Percentiles rank a stretch among this genome's conserved stretches.
phyloP scores from a whole-genome alignment of 2,888 invertebrate species.

The Drosophila subsilvestris region DNA sequence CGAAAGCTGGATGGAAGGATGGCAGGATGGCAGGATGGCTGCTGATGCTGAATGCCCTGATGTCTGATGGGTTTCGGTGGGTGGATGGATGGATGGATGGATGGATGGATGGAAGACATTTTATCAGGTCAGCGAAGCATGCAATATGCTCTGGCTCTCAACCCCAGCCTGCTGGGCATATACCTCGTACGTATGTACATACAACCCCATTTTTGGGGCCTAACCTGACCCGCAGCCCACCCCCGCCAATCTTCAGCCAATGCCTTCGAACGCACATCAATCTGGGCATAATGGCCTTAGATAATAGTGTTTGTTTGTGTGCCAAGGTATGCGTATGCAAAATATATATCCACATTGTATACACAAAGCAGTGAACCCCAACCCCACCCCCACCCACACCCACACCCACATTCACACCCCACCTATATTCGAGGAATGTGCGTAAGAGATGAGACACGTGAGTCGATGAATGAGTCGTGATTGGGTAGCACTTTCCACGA shows the following conservation, averaged over 20 bases:
- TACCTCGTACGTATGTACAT: not conserved
- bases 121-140: conserved; percentile 70
- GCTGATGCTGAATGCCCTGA: not conserved
- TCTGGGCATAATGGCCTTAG: conserved; percentile 71
- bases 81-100: too few relatives aligned
- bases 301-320: conserved; percentile 74
- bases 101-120: conserved; percentile 40
- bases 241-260: conserved; percentile 8
- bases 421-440: not conserved
- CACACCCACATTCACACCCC: too few relatives aligned
- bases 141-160: conserved; percentile 27
- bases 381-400: too few relatives aligned
- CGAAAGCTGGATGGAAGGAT: conserved; percentile 16
- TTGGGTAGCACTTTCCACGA: too few relatives aligned
- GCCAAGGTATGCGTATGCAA: conserved; percentile 64
- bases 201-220: conserved; percentile 15
- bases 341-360: conserved; percentile 51
- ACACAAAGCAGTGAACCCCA: conserved; percentile 12
- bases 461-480: too few relatives aligned
- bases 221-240: not conserved
- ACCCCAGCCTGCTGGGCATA: not conserved
- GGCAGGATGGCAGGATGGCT: not conserved
- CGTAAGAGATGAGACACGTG: too few relatives aligned
- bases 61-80: conserved; percentile 1
- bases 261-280: conserved; percentile 66